A percentile compares a stretch with the other conserved stretches of the same genome.
phyloP scores from a whole-genome alignment of 2,113 vertebrate genomes.

The Nibea coibor region DNA sequence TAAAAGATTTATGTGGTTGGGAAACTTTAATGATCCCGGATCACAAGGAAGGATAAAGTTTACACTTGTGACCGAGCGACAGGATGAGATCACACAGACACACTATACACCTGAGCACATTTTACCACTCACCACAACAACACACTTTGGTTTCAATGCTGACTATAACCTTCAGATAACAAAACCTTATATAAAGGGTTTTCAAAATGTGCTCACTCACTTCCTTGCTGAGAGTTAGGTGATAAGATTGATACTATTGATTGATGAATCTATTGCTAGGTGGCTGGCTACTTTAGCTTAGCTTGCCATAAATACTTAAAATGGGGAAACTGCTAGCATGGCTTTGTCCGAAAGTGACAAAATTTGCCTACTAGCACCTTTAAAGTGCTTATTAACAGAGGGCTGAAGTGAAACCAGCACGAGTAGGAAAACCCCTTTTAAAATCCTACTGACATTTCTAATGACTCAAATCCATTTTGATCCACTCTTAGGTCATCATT shows the following conservation, averaged over 20 bases:
- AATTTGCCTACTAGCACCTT: too few species aligned
- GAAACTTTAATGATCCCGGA: slow-evolving; percentile 53
- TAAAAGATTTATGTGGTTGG: slow-evolving; percentile 41
- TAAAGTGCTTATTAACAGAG: neutral
- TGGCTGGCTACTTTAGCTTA: neutral
- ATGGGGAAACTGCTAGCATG: neutral
- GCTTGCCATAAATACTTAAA: neutral
- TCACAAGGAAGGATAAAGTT: slow-evolving; percentile 52
- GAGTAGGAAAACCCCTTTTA: too few species aligned
- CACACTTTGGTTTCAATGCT: neutral
- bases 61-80: slow-evolving; percentile 33
- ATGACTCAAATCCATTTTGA: neutral
- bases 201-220: too few species aligned
- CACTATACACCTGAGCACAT: slow-evolving; percentile 16
- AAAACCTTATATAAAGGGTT: neutral
- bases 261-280: too few species aligned
- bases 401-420: too few species aligned
- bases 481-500: neutral
- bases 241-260: too few species aligned
- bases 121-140: slow-evolving; percentile 24
- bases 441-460: neutral
- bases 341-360: neutral
- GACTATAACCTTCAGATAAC: neutral
- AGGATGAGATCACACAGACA: slow-evolving; percentile 45
- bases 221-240: too few species aligned